Evolutionary conservation across 2,888 invertebrate genomes (phyloP), one percentile per base, ranked within the genome.

Genomic region (Tetheella fluctuosa): DNA sequence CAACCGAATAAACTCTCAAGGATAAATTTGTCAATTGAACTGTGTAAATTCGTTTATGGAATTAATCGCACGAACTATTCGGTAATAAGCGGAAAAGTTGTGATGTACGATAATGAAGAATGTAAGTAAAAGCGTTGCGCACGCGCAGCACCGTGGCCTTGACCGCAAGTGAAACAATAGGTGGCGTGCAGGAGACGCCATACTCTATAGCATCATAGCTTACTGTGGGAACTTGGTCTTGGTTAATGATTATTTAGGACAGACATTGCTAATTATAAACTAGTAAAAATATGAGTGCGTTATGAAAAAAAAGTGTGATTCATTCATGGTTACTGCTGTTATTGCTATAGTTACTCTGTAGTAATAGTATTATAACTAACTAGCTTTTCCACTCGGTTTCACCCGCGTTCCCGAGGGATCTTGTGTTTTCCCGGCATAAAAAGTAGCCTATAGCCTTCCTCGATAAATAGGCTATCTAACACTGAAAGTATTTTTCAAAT

Each of bases 131-230:
- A 77, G 70, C 61, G 61, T 63, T 60, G 68, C 68, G 68, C 68
- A 63, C 17, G 20, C 48, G 48, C 17, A 20, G 8, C 17, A 17
- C 20, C 17, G 20, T 76, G 81, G 68, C 86, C 86, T 86, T 87
- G 86, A 86, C 85, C 86, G 80, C 70, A 59, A 64, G 8, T 42
- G 53, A 59, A 80, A 86, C 87, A 86, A 87, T 86, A 68, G 79
- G 65, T 76, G 73, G 74, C 79, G 79, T 79, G 79, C 60, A 59
- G 74, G 71, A 74, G 71, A 80, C 65, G 74, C 67, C 60, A 54
- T 57, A 62, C 62, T 62, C 70, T 20, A 28, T 25, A 34, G 17
- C 54, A 54, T 73, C 77, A 76, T 77, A 75, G 65, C 68, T 73
- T 71, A 71, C 77, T 80, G 85, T 86, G 85, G 77, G 85, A 88